Conservation (phyloP, 2,888 invertebrate genomes). For the Catocala sponsa region DNA sequence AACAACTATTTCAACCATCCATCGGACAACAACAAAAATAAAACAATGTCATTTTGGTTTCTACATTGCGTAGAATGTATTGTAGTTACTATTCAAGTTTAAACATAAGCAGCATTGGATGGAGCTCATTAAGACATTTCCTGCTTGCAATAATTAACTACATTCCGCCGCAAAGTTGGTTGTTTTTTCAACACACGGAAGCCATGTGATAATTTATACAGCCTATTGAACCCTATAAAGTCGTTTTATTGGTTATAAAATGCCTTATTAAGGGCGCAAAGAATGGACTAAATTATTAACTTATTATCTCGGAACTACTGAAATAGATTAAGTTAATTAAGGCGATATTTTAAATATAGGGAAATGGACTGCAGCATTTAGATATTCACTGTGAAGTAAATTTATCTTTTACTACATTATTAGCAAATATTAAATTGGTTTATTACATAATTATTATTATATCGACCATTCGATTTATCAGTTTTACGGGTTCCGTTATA, state of each 20-base stretch:
- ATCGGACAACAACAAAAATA: slow-evolving; percentile 14
- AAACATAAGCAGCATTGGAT: slow-evolving; percentile 19
- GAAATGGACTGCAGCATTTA: not conserved
- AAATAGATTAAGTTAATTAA: not conserved
- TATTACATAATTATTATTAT: no score
- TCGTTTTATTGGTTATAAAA: slow-evolving; percentile 36
- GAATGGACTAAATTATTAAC: slow-evolving; percentile 12
- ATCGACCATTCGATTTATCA: no score
- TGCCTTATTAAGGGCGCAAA: slow-evolving; percentile 17
- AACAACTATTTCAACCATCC: slow-evolving; percentile 27
- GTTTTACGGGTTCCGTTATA: no score
- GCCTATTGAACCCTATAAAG: slow-evolving; percentile 26
- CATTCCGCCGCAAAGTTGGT: slow-evolving; percentile 33
- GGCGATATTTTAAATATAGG: not conserved
- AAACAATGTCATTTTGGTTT: slow-evolving; percentile 13
- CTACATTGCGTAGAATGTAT: slow-evolving; percentile 18
- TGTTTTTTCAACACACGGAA: slow-evolving; percentile 41
- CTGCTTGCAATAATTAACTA: slow-evolving; percentile 48
- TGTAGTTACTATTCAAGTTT: not conserved
- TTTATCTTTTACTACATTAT: not conserved
- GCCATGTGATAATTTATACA: slow-evolving; percentile 35
- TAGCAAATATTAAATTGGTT: no score
- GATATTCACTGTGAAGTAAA: not conserved
- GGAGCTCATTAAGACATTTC: slow-evolving; percentile 34
- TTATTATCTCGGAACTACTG: slow-evolving; percentile 9